phyloP scores from a whole-genome alignment of 1,140 invertebrate genomes.

The Ceratina japonica region DNA sequence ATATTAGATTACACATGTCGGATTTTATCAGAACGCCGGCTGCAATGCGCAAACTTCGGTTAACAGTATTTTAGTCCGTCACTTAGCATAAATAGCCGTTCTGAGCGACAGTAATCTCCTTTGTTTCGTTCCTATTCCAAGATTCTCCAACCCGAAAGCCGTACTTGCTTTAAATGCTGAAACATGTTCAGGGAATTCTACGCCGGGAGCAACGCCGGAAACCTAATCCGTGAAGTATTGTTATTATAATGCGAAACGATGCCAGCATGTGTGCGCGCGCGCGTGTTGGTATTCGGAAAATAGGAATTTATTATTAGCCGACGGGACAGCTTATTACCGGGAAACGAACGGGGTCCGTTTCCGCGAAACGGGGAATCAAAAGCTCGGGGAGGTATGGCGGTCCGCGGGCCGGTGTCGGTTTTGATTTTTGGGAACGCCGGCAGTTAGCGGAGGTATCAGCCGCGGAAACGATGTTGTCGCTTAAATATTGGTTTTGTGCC shows the following conservation, averaged over 20 bases:
- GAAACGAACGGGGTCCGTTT: too few relatives aligned
- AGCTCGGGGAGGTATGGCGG: not conserved
- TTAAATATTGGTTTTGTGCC: conserved; percentile 33
- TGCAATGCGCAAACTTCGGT: not conserved
- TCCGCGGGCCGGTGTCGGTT: not conserved
- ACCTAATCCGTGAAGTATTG: not conserved
- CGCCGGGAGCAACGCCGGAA: too few relatives aligned
- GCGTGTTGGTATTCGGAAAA: not conserved
- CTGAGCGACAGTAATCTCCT: not conserved
- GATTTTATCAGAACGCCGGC: not conserved
- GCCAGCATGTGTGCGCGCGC: not conserved
- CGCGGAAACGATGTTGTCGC: conserved; percentile 27
- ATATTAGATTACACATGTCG: not conserved
- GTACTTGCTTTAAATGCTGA: not conserved
- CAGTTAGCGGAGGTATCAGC: conserved; percentile 29
- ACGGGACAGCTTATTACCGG: too few relatives aligned
- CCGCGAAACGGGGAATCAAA: not conserved
- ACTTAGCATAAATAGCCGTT: not conserved
- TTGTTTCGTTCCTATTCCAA: not conserved
- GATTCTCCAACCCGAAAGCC: not conserved
- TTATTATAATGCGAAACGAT: not conserved
- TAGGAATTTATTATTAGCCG: too few relatives aligned
- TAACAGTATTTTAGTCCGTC: not conserved
- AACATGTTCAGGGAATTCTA: not conserved
- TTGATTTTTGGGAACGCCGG: conserved; percentile 9